A percentile compares a stretch with the other conserved stretches of the same genome.
These are phyloP conservation scores for Psettodes erumei DNA, from an alignment of 2,113 vertebrate species.

Conservation along the genomic window DNA sequence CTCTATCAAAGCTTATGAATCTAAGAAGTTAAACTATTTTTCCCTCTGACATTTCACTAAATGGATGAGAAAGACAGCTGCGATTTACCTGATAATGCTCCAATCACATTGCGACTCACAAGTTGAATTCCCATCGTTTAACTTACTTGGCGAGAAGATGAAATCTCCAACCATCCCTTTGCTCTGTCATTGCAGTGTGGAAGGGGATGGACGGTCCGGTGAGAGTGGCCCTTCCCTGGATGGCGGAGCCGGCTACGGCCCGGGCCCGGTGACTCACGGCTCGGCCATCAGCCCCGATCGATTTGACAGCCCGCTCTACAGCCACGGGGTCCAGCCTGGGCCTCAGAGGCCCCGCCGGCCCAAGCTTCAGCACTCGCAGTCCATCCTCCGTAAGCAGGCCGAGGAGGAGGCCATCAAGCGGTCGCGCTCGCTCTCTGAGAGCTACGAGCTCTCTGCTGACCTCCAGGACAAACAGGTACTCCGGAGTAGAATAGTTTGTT, in stretches of 20 bases:
- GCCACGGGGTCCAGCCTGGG: constrained; percentile 86
- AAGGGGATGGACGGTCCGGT: constrained; percentile 91
- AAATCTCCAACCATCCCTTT: constrained; percentile 5
- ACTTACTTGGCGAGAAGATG: background rate
- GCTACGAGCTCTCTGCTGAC: constrained; percentile 99
- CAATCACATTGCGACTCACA: background rate
- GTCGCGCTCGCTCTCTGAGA: constrained; percentile 95
- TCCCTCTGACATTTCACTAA: background rate
- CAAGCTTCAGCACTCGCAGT: constrained; percentile 96
- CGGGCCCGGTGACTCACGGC: constrained; percentile 88
- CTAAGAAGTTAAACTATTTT: constrained; percentile 11
- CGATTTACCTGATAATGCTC: constrained; percentile 15
- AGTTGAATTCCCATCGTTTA: background rate
- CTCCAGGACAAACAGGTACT: constrained; percentile 98
- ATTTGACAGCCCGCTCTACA: constrained; percentile 88
- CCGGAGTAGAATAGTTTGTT: background rate
- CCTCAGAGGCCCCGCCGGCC: constrained; percentile 91
- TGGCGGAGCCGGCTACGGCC: constrained; percentile 86
- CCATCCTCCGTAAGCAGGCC: constrained; percentile 95
- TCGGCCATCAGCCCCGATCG: constrained; percentile 91
- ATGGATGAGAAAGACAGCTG: background rate
- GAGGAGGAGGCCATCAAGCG: constrained; percentile 98
- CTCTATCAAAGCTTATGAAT: background rate
- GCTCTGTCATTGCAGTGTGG: constrained; percentile 85
- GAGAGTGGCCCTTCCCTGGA: constrained; percentile 92